These are phyloP conservation scores for Euphydryas editha DNA, from an alignment of 2,888 invertebrate genomes.

Conservation along the genomic window DNA sequence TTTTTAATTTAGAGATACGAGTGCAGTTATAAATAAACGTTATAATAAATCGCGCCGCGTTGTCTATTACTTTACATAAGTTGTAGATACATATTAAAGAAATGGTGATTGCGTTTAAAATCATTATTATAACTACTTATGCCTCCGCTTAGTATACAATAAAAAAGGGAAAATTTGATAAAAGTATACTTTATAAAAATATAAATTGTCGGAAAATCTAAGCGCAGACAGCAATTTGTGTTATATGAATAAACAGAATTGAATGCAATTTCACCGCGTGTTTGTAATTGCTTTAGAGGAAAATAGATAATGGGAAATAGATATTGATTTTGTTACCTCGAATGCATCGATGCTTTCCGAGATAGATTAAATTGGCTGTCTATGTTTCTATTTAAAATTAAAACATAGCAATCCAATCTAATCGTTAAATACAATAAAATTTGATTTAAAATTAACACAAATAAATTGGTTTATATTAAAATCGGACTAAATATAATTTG, in stretches of 20 bases:
- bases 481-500: too few relatives aligned
- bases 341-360: slow-evolving; percentile 16
- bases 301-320: slow-evolving; percentile 45
- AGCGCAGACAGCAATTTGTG: slow-evolving; percentile 24
- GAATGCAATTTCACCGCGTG: slow-evolving; percentile 30
- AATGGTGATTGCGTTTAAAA: too few relatives aligned
- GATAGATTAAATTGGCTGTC: slow-evolving; percentile 11
- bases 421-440: not conserved
- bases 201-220: slow-evolving; percentile 19
- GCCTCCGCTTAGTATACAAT: too few relatives aligned
- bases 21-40: too few relatives aligned
- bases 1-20: too few relatives aligned
- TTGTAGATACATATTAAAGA: too few relatives aligned
- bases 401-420: not conserved
- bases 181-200: not conserved
- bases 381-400: slow-evolving; percentile 11
- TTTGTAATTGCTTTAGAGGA: slow-evolving; percentile 33
- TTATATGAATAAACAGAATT: slow-evolving; percentile 26
- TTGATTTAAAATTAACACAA: not conserved
- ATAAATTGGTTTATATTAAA: too few relatives aligned
- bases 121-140: too few relatives aligned
- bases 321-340: slow-evolving; percentile 29
- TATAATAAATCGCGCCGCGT: too few relatives aligned
- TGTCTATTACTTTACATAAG: too few relatives aligned
- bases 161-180: not conserved